These are phyloP conservation scores for Emydura subglobosa DNA, from an alignment of 2,113 vertebrate genomes.

Conservation along the genomic window DNA sequence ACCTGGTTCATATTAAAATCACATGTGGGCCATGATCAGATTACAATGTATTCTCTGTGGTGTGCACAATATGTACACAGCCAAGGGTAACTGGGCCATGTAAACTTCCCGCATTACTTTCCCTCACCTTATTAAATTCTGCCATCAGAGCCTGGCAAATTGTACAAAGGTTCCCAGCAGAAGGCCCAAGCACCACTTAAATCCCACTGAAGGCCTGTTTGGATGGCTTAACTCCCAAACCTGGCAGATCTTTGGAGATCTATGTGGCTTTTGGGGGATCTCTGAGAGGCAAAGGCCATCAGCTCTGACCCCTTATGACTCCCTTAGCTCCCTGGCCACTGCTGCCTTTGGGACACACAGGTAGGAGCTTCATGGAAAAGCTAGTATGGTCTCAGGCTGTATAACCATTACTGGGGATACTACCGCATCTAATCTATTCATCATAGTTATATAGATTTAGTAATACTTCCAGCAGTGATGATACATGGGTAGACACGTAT, in stretches of 20 bases:
- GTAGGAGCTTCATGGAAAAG: not conserved
- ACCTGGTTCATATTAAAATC: not conserved
- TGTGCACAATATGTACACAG: not conserved
- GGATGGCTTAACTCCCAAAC: fast-evolving
- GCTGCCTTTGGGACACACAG: not conserved
- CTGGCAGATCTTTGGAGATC: not conserved
- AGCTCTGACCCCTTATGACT: not conserved
- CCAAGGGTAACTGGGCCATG: not conserved
- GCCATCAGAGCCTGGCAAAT: not conserved
- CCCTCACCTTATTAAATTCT: not conserved
- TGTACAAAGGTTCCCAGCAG: not conserved
- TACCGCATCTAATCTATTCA: not conserved
- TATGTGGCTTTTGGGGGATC: not conserved
- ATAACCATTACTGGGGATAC: not conserved
- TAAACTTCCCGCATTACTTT: not conserved
- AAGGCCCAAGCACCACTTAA: not conserved
- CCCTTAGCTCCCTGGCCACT: not conserved
- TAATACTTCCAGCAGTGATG: not conserved
- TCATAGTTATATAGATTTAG: not conserved
- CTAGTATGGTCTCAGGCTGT: not conserved
- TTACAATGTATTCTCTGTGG: not conserved
- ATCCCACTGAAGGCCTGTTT: not conserved
- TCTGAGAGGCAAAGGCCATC: not conserved
- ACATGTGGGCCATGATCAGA: not conserved
- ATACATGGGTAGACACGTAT: not conserved